These are phyloP conservation scores for Bombus impatiens DNA, from an alignment of 1,140 invertebrate genomes.

Conservation along the genomic window DNA sequence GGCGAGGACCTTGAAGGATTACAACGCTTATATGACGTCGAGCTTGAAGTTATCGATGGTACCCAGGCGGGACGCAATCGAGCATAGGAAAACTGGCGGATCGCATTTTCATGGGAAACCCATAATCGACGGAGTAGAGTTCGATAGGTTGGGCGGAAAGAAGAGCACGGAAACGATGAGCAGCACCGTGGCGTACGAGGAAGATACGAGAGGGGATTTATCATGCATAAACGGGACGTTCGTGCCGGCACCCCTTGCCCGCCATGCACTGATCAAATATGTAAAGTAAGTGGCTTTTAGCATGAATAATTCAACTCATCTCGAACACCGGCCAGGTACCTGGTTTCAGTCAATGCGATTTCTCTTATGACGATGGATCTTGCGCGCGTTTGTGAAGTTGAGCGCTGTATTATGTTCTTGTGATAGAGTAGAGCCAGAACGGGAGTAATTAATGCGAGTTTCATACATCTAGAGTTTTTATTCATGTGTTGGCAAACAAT, in stretches of 20 bases:
- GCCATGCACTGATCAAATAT: conserved; percentile 81
- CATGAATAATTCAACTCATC: conserved; percentile 68
- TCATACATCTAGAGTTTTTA: not conserved
- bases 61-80: conserved; percentile 14
- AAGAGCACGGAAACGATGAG: not conserved
- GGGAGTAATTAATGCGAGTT: not conserved
- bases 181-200: conserved; percentile 18
- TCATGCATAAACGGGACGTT: conserved; percentile 81
- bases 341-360: conserved; percentile 10
- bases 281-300: conserved; percentile 77
- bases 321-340: not conserved
- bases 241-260: conserved; percentile 77
- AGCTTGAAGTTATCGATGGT: conserved; percentile 53
- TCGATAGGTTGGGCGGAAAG: conserved; percentile 10
- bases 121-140: conserved; percentile 55
- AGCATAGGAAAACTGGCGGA: conserved; percentile 12
- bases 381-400: not conserved
- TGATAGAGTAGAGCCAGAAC: not conserved
- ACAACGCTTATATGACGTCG: conserved; percentile 75
- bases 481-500: not conserved
- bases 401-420: not conserved
- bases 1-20: conserved; percentile 74
- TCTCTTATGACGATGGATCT: conserved; percentile 23
- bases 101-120: conserved; percentile 52
- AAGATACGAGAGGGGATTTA: conserved; percentile 74